These are phyloP conservation scores for Coelopa pilipes DNA, from an alignment of 2,888 invertebrate species.

Conservation along the genomic window DNA sequence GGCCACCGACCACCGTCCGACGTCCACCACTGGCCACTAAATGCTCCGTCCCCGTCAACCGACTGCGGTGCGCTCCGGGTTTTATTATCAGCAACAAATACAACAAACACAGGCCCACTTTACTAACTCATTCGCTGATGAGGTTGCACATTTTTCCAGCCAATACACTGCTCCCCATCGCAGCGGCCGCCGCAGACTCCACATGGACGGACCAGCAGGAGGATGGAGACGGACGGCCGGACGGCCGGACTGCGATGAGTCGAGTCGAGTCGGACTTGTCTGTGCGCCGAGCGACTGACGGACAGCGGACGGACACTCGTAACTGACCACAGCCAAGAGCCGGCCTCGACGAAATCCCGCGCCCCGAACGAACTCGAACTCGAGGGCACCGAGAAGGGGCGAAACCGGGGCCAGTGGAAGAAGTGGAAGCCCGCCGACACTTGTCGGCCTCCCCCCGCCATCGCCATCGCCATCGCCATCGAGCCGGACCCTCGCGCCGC, in stretches of 20 bases:
- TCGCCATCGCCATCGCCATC: neutral
- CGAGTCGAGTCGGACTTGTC: too few relatives aligned
- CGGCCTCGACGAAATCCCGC: too few relatives aligned
- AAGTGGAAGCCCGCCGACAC: neutral
- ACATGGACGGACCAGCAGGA: neutral
- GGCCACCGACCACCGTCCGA: neutral
- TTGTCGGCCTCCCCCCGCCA: neutral
- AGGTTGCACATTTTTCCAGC: slow-evolving; percentile 16
- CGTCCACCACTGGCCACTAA: neutral
- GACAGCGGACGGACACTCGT: slow-evolving; percentile 6
- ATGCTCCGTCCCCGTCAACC: neutral
- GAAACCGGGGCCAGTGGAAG: slow-evolving; percentile 10
- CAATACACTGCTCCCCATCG: neutral
- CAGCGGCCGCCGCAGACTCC: neutral
- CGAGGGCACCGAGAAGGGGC: too few relatives aligned
- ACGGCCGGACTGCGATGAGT: too few relatives aligned
- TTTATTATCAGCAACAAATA: slow-evolving; percentile 1
- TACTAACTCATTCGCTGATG: slow-evolving; percentile 24
- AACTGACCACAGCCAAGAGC: slow-evolving; percentile 19
- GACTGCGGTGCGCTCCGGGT: neutral
- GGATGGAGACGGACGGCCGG: neutral
- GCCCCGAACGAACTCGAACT: too few relatives aligned
- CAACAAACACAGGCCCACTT: slow-evolving; percentile 14
- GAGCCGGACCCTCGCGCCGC: neutral
- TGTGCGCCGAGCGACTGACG: too few relatives aligned